These are phyloP conservation scores for Calycopis cecrops DNA, from an alignment of 1,140 invertebrate species.

Conservation along the genomic window DNA sequence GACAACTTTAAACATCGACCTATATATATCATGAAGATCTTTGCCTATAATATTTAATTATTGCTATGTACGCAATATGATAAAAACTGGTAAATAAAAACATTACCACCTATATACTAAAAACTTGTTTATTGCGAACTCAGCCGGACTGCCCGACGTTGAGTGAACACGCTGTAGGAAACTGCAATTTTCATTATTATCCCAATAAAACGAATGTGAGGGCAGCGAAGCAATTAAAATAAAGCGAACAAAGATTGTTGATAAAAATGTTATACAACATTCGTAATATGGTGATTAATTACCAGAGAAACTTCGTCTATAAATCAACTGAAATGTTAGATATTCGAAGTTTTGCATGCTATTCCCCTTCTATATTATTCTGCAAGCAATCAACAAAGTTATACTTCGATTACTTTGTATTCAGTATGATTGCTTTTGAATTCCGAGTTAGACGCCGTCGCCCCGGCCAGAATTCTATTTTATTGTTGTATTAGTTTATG, in stretches of 20 bases:
- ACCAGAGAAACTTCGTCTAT: slow-evolving; percentile 23
- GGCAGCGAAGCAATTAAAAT: slow-evolving; percentile 3
- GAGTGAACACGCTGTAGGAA: neutral
- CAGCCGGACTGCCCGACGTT: neutral
- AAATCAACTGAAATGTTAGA: slow-evolving; percentile 26
- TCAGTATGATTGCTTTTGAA: slow-evolving; percentile 7
- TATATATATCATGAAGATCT: too few species aligned
- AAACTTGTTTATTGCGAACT: neutral
- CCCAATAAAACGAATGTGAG: neutral
- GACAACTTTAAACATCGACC: too few species aligned
- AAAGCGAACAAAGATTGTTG: neutral
- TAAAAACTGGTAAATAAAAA: neutral
- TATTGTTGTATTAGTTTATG: too few species aligned
- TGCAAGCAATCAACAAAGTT: slow-evolving; percentile 24
- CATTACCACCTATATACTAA: neutral
- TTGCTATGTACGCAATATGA: too few species aligned
- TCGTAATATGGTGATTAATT: slow-evolving; percentile 22
- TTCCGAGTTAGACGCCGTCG: too few species aligned
- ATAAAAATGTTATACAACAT: slow-evolving; percentile 8
- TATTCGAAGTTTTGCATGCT: slow-evolving; percentile 23
- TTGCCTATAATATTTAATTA: too few species aligned
- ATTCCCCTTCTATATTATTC: too few species aligned
- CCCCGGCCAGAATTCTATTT: too few species aligned
- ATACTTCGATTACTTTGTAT: slow-evolving; percentile 25
- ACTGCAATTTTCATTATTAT: slow-evolving; percentile 3